Percentiles rank a stretch among this genome's conserved stretches.
Conservation (phyloP, 2,797 vertebrate species). For the Acanthurus tractus region DNA sequence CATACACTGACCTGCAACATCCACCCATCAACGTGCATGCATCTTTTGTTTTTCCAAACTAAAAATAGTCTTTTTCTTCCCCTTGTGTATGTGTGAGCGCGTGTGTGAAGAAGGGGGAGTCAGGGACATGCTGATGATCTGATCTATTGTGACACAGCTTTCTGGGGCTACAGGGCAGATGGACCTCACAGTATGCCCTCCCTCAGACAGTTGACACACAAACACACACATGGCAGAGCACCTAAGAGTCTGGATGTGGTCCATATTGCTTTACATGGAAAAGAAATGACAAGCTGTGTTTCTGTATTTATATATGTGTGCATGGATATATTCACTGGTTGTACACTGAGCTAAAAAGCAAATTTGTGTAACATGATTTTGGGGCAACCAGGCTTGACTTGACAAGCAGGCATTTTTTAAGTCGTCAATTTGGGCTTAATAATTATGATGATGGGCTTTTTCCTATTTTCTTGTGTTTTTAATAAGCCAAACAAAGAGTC, state of each 20-base stretch:
- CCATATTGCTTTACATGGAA: constrained; percentile 25
- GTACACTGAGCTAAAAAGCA: background rate
- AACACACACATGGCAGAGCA: constrained; percentile 25
- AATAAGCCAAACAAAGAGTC: background rate
- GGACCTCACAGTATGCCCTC: constrained; percentile 70
- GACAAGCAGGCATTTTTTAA: background rate
- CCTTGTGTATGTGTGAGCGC: constrained; percentile 3
- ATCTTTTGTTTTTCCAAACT: constrained; percentile 1
- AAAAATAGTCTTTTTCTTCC: constrained; percentile 14
- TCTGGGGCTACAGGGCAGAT: constrained; percentile 72
- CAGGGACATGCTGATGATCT: constrained; percentile 58
- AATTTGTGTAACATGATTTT: background rate
- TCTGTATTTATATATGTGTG: background rate
- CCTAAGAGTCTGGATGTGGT: constrained; percentile 41
- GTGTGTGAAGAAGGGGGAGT: constrained; percentile 12
- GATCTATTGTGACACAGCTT: constrained; percentile 68
- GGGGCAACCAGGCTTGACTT: no score
- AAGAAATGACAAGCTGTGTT: constrained; percentile 3
- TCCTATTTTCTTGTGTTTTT: background rate
- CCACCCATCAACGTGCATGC: background rate
- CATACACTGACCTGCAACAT: background rate
- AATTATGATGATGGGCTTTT: background rate
- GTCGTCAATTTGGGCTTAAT: background rate
- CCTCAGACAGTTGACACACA: constrained; percentile 37
- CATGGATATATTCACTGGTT: background rate